Evolutionary conservation across 2,888 invertebrate species (phyloP).

Genomic region (Dichetophora obliterata): DNA sequence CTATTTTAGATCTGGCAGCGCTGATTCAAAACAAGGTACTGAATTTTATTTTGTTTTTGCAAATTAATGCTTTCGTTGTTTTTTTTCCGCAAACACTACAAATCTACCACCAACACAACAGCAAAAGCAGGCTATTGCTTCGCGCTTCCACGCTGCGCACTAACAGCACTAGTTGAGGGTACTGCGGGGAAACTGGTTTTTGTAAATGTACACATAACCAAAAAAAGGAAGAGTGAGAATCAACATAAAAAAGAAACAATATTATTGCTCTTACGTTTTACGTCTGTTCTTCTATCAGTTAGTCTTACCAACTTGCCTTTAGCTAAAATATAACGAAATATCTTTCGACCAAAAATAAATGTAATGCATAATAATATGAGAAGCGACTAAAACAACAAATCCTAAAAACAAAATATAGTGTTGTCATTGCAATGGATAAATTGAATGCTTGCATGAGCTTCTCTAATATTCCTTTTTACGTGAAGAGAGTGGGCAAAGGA

Average conservation of each 20-base stretch:
- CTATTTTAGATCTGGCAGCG: not conserved
- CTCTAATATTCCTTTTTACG: too few relatives aligned
- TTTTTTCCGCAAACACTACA: constrained; percentile 38
- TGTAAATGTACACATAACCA: not conserved
- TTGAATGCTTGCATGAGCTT: too few relatives aligned
- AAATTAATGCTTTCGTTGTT: constrained; percentile 43
- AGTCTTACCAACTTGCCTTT: not conserved
- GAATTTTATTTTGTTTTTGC: constrained; percentile 39
- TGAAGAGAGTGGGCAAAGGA: too few relatives aligned
- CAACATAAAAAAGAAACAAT: constrained; percentile 13
- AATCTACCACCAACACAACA: constrained; percentile 35
- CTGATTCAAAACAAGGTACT: not conserved
- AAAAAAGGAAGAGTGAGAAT: constrained; percentile 10
- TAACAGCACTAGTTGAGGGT: constrained; percentile 48
- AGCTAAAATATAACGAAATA: not conserved
- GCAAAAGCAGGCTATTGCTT: constrained; percentile 31
- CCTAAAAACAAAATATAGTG: not conserved
- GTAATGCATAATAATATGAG: constrained; percentile 2
- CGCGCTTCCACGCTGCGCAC: constrained; percentile 36
- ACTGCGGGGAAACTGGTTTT: constrained; percentile 52
- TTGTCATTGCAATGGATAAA: not conserved
- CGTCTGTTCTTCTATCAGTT: not conserved
- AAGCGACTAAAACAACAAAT: not conserved
- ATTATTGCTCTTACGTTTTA: constrained; percentile 5
- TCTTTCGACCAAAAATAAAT: constrained; percentile 2